phyloP scores from a whole-genome alignment of 1,140 invertebrate genomes.

The Spodoptera litura region DNA sequence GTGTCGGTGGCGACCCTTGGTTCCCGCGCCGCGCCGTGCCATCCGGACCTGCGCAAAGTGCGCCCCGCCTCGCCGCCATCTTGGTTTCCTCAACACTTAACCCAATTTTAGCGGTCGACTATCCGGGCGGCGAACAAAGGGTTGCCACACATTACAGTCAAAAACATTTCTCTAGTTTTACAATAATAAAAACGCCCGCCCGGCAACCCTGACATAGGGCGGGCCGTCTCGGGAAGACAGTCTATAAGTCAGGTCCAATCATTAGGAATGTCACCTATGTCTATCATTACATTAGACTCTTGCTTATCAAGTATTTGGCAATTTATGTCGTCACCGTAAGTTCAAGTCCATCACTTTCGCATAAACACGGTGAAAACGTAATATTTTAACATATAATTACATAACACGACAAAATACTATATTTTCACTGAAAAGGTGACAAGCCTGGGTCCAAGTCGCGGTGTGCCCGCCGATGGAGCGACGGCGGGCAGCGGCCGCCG shows the following conservation, averaged over 20 bases:
- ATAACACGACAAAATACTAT: conserved; percentile 46
- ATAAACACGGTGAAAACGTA: conserved; percentile 44
- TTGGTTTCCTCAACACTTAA: conserved; percentile 79
- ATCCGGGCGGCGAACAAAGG: conserved; percentile 67
- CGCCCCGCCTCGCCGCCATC: conserved; percentile 61
- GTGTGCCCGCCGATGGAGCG: conserved; percentile 48
- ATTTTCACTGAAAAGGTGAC: conserved; percentile 43
- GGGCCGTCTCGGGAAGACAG: conserved; percentile 74
- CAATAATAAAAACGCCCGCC: conserved; percentile 69
- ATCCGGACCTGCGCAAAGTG: conserved; percentile 69
- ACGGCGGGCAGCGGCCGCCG: conserved; percentile 39
- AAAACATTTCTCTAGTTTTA: conserved; percentile 51
- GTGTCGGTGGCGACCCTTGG: conserved; percentile 58
- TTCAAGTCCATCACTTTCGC: conserved; percentile 35
- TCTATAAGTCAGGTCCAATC: conserved; percentile 63
- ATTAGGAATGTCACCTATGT: conserved; percentile 33
- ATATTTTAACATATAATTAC: conserved; percentile 43
- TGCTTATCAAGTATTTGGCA: conserved; percentile 48
- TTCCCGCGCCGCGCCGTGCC: conserved; percentile 60
- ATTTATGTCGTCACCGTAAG: conserved; percentile 38
- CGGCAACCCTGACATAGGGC: conserved; percentile 43
- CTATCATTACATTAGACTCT: conserved; percentile 32
- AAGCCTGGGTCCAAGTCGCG: conserved; percentile 31
- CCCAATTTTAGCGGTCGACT: conserved; percentile 68
- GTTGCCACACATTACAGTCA: conserved; percentile 34